Evolutionary conservation across 2,797 vertebrate genomes (phyloP), one percentile per base, ranked within the genome.

Genomic region (Pagetopsis macropterus): DNA sequence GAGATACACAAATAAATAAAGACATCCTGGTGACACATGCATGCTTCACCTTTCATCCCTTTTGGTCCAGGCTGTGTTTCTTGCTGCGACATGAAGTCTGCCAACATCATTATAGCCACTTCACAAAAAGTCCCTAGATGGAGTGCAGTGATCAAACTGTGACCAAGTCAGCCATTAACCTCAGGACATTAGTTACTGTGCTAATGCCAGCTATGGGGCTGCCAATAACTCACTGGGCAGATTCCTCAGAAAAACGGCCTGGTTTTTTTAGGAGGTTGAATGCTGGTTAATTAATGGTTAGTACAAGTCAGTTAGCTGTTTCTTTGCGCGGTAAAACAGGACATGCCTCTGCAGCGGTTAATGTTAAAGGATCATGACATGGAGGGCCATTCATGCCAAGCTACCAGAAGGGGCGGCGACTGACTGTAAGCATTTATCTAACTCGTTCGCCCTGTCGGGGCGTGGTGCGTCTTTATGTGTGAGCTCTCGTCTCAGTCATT

Each of bases 381-480:
- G 16, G 54, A 76, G 12, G 49, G 27, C 9, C 61, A 37, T 79
- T 83, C 13, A 71, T 61, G 6, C 49, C 65, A 10, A 50, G 72
- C 61, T 70, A 75, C 51, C 65, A 70, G 19, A 48, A 59, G 54
- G 27, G 44, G 71, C 83, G 73, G 79, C 45, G 63, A 76, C 76
- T 58, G 11, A 75, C 79, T 81, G 67, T 66, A 62, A 84, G 80
- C 84, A 59, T 89, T 92, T 86, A 85, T 81, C 63, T 2, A 83
- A 89, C 88, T 72, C 40, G 87, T 90, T 89, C 44, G 41, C 75
- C 84, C 88, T 85, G 91, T 91, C 79, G 12, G 81, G 83, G 78
- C 13, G 64, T 23, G 69, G 78, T 62, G 65, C 51, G 21, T 40
- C 66, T 78, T 52, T n/a, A n/a, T 72, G 77, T 72, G 50, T 81